phyloP scores from a whole-genome alignment of 2,113 vertebrate species.

The Oceanites oceanicus region DNA sequence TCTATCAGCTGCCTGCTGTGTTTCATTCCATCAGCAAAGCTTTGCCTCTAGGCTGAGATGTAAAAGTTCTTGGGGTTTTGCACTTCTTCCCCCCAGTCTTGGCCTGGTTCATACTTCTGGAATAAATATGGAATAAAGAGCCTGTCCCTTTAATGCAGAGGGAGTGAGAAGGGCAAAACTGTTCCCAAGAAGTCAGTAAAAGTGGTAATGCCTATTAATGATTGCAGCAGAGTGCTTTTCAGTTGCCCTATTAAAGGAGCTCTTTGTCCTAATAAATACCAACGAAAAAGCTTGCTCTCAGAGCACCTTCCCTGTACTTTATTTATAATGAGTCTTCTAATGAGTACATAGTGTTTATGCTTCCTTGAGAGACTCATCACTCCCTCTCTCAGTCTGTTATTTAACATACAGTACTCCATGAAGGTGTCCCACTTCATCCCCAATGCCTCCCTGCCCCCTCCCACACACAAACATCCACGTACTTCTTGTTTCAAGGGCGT shows the following conservation, averaged over 20 bases:
- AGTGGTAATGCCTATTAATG: slow-evolving; percentile 73
- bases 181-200: slow-evolving; percentile 75
- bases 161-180: slow-evolving; percentile 72
- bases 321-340: slow-evolving; percentile 82
- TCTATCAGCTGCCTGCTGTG: slow-evolving; percentile 9
- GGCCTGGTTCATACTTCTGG: slow-evolving; percentile 16
- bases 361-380: slow-evolving; percentile 80
- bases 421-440: slow-evolving; percentile 57
- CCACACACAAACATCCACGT: not conserved
- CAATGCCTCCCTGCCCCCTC: not conserved
- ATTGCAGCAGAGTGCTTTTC: slow-evolving; percentile 72
- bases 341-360: slow-evolving; percentile 76
- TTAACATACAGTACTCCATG: slow-evolving; percentile 64
- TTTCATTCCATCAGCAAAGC: not conserved
- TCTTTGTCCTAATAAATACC: slow-evolving; percentile 80
- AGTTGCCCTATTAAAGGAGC: slow-evolving; percentile 75
- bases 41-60: not conserved
- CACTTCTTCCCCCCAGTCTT: not conserved
- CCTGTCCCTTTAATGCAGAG: slow-evolving; percentile 61
- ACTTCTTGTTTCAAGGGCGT: slow-evolving; percentile 48
- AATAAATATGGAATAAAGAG: slow-evolving; percentile 15
- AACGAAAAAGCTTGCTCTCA: slow-evolving; percentile 73
- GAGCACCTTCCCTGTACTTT: slow-evolving; percentile 78
- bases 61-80: slow-evolving; percentile 13
- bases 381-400: slow-evolving; percentile 74